Evolutionary conservation across 2,797 vertebrate species (phyloP), one percentile per base, ranked within the genome.

Genomic region (Danio kyathit): DNA sequence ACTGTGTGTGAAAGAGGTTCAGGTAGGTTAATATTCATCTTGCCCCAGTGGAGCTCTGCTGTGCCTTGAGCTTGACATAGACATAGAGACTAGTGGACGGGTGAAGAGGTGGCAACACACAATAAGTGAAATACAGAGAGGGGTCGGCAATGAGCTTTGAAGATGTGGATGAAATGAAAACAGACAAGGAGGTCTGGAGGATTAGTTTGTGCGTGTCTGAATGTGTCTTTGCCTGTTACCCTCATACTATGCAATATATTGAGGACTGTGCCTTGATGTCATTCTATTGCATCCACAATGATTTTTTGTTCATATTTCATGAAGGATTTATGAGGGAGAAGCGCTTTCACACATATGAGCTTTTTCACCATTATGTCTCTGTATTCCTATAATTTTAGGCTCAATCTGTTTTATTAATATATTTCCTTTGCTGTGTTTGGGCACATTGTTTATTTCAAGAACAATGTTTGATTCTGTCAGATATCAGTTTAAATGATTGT

Each of bases 341-440:
- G 49, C 19, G 6, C 10, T 54, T 43, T 78, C 56, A 64, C 65
- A 38, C 11, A 80, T 66, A 38, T 48, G 17, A 51, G 56, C 61
- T 21, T 40, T 57, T 67, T 76, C 60, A 41, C 52, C 56, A 40
- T 60, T 43, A 63, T 60, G 40, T 79, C 29, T 52, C 70, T 79
- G 38, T 78, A 59, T 21, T 69, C 11, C 67, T 78, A 57, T 86
- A 67, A 85, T 85, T 88, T 86, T 70, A 51, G 7, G 44, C 80
- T 72, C 59, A 29, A 52, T 61, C 65, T 72, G 67, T 56, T 57
- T 71, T 54, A 61, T 16, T 64, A 79, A 64, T 52, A 79, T 2
- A 64, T 87, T 88, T 63, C 5, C 38, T 65, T 44, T 4, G 17
- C 40, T 41, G 12, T 13, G 12, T 54, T 51, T 49, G 21, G 46